Evolutionary conservation across 2,888 invertebrate species (phyloP).

Genomic region (Eremobia ochroleuca): DNA sequence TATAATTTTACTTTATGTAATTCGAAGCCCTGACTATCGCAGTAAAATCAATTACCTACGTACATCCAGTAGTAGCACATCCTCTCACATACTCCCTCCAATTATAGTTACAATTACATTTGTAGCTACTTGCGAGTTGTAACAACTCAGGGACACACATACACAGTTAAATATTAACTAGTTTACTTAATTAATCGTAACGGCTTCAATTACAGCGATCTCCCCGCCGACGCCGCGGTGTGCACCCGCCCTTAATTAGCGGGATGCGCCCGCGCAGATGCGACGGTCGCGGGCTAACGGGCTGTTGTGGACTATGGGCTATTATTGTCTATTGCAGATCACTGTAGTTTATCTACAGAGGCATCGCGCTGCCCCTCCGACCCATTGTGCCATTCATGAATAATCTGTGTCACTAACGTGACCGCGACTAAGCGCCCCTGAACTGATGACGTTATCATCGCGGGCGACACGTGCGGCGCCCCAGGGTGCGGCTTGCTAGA

Average conservation of each 20-base stretch:
- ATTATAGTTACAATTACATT: neutral
- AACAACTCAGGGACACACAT: neutral
- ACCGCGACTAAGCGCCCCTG: slow-evolving; percentile 20
- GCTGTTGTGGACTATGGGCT: neutral
- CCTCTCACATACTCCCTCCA: neutral
- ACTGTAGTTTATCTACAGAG: neutral
- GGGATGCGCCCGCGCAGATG: slow-evolving; percentile 52
- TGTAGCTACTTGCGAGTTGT: neutral
- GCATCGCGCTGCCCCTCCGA: slow-evolving; percentile 15
- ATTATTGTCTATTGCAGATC: slow-evolving; percentile 6
- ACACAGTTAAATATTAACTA: slow-evolving; percentile 8
- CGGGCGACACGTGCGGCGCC: slow-evolving; percentile 29
- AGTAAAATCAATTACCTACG: neutral
- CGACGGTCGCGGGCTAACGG: neutral
- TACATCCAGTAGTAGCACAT: neutral
- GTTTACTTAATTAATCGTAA: slow-evolving; percentile 42
- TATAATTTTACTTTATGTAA: neutral
- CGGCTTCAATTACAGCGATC: slow-evolving; percentile 30
- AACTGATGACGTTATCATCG: neutral
- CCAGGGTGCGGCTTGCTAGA: no score
- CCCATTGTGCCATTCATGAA: slow-evolving; percentile 29
- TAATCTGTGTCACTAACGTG: slow-evolving; percentile 13
- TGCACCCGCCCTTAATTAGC: slow-evolving; percentile 22
- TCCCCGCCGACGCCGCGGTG: slow-evolving; percentile 6
- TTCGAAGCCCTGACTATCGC: neutral